Base-by-base conservation (phyloP, 1,140 invertebrate genomes). In the Xylocopa sonorina region DNA sequence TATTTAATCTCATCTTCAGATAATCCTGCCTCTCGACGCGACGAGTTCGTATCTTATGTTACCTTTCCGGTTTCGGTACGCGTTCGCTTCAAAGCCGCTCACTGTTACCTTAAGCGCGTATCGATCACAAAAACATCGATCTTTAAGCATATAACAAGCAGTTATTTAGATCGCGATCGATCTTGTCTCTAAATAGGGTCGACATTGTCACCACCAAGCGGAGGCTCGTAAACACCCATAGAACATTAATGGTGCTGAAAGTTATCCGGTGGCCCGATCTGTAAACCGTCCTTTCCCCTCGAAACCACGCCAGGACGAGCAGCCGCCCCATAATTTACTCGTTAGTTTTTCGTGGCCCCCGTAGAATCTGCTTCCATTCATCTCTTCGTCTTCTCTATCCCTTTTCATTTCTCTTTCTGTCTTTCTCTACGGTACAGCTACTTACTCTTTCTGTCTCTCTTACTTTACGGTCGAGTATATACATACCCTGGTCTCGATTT, bases 251-350 rank as follows among this genome's bases (percentile, higher is more conserved):
- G 87, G 85, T 75, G 82, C 82, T 89, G 88, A 90, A 89, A 89
- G 80, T 82, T 87, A 90, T 90, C 89, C 85, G 55, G 21, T n/a
- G 80, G 58, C 46, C 75, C 84, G 80, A 87, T 89, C 85, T 86
- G 78, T 66, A 43, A 75, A 68, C 64, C 82, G 57, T 79, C 38
- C 69, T 51, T 55, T 32, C 58, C 58, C 67, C 69, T 64, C 69
- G 51, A n/a, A n/a, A 68, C 75, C 75, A 79, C 78, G 71, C 58
- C 50, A 71, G 78, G 78, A 43, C 78, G 81, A 87, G 83, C 86
- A 84, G 78, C 86, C 84, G 73, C 89, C 85, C 90, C 87, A 88
- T 90, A 90, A 91, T 91, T 91, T 90, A 88, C 89, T 91, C 89
- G 89, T 91, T 91, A 91, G 84, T 83, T 86, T 83, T 50, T 79